Conservation (phyloP, 2,113 vertebrate species). For the Gorsachius goisagi region DNA sequence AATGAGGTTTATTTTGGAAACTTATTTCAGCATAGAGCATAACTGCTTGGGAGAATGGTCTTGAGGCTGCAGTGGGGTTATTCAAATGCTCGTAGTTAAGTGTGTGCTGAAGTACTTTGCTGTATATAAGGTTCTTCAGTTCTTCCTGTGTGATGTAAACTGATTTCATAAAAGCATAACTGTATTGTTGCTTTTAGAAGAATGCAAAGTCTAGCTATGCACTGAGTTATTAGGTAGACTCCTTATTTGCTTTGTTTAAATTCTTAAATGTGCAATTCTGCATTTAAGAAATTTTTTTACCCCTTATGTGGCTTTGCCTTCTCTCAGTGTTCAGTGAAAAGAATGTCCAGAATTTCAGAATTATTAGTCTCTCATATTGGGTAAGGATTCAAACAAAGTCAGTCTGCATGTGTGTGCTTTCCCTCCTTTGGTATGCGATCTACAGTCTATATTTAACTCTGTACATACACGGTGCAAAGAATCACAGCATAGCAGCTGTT, state of each 20-base stretch:
- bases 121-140: background rate
- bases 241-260: background rate
- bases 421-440: background rate
- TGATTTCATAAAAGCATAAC: background rate
- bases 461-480: constrained; percentile 5
- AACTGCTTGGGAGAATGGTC: background rate
- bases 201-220: background rate
- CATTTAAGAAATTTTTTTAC: background rate
- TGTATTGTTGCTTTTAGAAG: background rate
- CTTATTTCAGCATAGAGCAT: background rate
- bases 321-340: background rate
- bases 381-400: background rate
- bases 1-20: constrained; percentile 4
- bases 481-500: background rate
- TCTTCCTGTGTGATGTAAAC: background rate
- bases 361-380: background rate
- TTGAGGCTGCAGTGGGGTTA: background rate
- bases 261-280: background rate
- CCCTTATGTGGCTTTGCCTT: background rate
- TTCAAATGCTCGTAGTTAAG: background rate
- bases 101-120: background rate
- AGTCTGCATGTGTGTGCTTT: background rate
- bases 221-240: background rate
- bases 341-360: background rate
- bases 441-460: constrained; percentile 54